A percentile compares a stretch with the other conserved stretches of the same genome.
These are phyloP conservation scores for Apus apus DNA, from an alignment of 2,113 vertebrate species.

Conservation along the genomic window DNA sequence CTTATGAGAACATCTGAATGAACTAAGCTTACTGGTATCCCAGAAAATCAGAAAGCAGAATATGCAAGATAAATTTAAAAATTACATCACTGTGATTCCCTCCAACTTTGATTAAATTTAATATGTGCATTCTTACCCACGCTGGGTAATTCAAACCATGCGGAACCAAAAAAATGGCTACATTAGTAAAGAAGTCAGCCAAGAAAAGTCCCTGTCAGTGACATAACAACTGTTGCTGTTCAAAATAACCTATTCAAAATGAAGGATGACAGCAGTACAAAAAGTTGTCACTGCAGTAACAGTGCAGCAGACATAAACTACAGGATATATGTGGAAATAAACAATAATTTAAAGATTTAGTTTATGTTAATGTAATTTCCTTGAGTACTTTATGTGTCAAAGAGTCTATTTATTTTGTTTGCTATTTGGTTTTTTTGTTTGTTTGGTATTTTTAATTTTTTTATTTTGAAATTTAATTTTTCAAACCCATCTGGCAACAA, in stretches of 20 bases:
- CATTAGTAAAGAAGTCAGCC: not conserved
- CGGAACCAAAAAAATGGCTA: not conserved
- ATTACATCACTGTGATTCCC: accelerated
- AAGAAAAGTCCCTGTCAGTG: not conserved
- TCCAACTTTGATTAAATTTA: not conserved
- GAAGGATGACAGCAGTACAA: not conserved
- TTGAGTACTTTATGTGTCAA: not conserved
- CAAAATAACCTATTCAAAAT: not conserved
- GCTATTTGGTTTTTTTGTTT: too few species aligned
- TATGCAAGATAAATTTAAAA: not conserved
- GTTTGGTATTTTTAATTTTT: not conserved
- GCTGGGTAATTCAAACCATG: not conserved
- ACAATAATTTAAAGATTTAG: not conserved
- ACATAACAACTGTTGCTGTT: accelerated
- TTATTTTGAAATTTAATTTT: not conserved
- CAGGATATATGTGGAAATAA: not conserved
- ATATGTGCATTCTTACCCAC: not conserved
- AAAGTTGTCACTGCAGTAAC: not conserved
- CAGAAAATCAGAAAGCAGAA: not conserved
- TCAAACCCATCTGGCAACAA: not conserved
- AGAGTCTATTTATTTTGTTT: accelerated
- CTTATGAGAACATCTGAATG: not conserved
- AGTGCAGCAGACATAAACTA: not conserved
- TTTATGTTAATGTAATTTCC: not conserved
- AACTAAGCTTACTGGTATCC: not conserved